A percentile compares a stretch with the other conserved stretches of the same genome.
Evolutionary conservation across 2,797 vertebrate species (phyloP).

Genomic region (Lacerta viridis): DNA sequence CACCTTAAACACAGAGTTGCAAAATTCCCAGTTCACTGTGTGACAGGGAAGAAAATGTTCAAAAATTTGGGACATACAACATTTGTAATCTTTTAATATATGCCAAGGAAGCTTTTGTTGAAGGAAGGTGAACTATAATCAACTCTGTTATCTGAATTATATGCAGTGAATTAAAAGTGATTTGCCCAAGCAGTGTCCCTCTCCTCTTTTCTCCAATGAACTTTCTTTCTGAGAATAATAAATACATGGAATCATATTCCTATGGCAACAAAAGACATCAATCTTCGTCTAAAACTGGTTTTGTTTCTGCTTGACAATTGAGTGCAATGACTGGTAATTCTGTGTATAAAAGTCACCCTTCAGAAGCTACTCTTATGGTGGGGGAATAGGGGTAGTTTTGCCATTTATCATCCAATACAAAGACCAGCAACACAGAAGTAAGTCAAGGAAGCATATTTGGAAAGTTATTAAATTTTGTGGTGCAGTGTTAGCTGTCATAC

Average conservation of each 20-base stretch:
- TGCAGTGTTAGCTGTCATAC: background rate
- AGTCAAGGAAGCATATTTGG: background rate
- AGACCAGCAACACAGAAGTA: background rate
- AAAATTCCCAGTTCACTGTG: background rate
- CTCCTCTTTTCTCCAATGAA: background rate
- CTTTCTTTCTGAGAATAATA: background rate
- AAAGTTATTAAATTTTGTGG: background rate
- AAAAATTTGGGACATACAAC: background rate
- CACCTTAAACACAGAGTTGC: background rate
- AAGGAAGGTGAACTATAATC: background rate
- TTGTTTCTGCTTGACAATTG: background rate
- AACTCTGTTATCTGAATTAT: background rate
- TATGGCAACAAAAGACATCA: background rate
- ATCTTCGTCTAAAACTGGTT: background rate
- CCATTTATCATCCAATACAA: background rate
- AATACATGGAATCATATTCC: background rate
- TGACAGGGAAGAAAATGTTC: background rate
- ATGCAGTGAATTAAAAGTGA: background rate
- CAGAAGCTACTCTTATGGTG: background rate
- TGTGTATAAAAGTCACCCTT: background rate
- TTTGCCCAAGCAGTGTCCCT: background rate
- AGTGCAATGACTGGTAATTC: background rate
- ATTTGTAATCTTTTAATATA: background rate
- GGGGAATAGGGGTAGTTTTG: background rate
- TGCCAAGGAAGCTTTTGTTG: background rate